phyloP scores from a whole-genome alignment of 2,797 vertebrate species.

The Meriones psammophilus region DNA sequence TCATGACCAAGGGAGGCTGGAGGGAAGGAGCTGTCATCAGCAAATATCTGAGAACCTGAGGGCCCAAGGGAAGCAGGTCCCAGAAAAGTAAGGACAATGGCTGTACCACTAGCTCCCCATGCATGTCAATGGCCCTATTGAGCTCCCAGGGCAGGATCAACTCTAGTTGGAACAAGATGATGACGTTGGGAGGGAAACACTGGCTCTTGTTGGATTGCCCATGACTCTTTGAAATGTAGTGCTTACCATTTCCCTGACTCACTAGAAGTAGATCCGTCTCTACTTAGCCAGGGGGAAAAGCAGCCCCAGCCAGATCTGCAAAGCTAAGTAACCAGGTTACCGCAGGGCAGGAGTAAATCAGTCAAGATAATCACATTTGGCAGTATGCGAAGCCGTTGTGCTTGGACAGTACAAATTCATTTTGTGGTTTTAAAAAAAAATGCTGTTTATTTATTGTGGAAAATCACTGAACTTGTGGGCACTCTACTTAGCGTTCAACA shows the following conservation, averaged over 20 bases:
- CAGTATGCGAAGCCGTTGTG: constrained; percentile 79
- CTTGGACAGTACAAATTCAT: constrained; percentile 83
- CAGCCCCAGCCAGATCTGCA: constrained; percentile 49
- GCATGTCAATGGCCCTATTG: background rate
- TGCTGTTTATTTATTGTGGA: constrained; percentile 80
- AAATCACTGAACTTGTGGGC: constrained; percentile 64
- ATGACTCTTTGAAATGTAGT: background rate
- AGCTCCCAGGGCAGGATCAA: background rate
- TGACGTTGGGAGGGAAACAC: background rate
- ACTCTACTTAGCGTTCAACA: constrained; percentile 28
- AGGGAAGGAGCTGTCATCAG: background rate
- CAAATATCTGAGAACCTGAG: background rate
- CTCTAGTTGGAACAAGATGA: background rate
- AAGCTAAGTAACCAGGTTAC: constrained; percentile 84
- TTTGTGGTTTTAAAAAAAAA: constrained; percentile 82
- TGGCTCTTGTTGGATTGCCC: background rate
- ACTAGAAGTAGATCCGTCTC: constrained; percentile 49
- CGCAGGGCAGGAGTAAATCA: constrained; percentile 81
- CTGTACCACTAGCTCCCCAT: background rate
- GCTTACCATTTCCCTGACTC: background rate
- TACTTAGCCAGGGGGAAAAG: constrained; percentile 65
- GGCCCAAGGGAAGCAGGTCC: background rate
- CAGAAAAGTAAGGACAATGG: background rate
- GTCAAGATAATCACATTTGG: constrained; percentile 83
- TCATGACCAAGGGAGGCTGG: no score